phyloP scores from a whole-genome alignment of 2,888 invertebrate genomes.

The Spilarctia lutea region DNA sequence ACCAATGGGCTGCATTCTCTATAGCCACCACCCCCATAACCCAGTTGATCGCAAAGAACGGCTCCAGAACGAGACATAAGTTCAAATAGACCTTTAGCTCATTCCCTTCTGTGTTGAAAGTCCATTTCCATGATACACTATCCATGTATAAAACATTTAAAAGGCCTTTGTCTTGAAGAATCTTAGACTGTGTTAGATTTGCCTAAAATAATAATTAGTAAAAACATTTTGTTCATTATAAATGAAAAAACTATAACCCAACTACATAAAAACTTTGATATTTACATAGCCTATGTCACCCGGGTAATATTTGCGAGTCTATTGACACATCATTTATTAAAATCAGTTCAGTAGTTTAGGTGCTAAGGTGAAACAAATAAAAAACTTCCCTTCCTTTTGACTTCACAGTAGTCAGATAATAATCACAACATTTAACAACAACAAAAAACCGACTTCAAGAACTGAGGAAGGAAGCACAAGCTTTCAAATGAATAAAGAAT shows the following conservation, averaged over 20 bases:
- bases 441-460: too few relatives aligned
- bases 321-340: too few relatives aligned
- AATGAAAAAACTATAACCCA: not conserved
- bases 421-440: too few relatives aligned
- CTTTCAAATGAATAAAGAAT: too few relatives aligned
- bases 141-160: conserved; percentile 79
- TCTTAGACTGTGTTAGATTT: conserved; percentile 54
- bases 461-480: too few relatives aligned
- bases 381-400: too few relatives aligned
- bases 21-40: conserved; percentile 91
- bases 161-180: conserved; percentile 70
- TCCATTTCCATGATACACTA: conserved; percentile 81
- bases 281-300: too few relatives aligned
- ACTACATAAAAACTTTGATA: too few relatives aligned
- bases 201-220: conserved; percentile 35
- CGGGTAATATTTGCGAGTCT: too few relatives aligned
- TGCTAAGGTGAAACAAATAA: too few relatives aligned
- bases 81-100: conserved; percentile 87
- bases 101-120: conserved; percentile 83
- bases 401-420: too few relatives aligned
- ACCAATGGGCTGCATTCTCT: conserved; percentile 88
- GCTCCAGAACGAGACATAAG: conserved; percentile 89
- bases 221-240: not conserved
- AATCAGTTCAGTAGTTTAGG: too few relatives aligned
- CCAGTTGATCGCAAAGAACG: conserved; percentile 91